phyloP scores from a whole-genome alignment of 2,113 vertebrate species.

The Anguilla rostrata region DNA sequence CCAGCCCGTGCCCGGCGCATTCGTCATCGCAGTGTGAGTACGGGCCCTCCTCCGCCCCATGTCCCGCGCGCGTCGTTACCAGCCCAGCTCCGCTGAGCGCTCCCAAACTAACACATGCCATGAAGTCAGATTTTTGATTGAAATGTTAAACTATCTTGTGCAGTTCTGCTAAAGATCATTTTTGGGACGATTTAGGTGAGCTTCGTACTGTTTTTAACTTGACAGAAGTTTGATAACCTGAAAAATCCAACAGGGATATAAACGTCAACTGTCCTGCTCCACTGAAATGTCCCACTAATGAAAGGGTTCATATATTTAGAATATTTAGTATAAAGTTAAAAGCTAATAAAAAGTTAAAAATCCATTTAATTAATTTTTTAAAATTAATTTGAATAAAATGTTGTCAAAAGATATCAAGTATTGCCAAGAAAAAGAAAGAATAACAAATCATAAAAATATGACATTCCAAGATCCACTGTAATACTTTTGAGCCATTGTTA shows the following conservation, averaged over 20 bases:
- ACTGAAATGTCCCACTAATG: not conserved
- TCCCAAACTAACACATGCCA: too few species aligned
- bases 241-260: not conserved
- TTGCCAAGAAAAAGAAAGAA: not conserved
- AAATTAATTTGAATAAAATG: not conserved
- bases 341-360: not conserved
- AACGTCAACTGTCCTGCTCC: not conserved
- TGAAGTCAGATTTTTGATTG: too few species aligned
- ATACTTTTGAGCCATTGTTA: not conserved
- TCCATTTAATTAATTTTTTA: not conserved
- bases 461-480: not conserved
- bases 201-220: not conserved
- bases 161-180: not conserved
- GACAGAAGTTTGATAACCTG: not conserved
- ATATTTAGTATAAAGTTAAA: not conserved
- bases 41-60: not conserved
- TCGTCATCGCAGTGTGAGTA: slow-evolving; percentile 60
- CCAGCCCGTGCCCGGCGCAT: slow-evolving; percentile 68
- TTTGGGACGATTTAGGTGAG: not conserved
- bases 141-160: not conserved
- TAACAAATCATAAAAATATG: not conserved
- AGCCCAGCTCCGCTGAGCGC: not conserved
- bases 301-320: too few species aligned
- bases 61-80: not conserved
- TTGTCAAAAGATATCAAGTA: not conserved